A percentile compares a stretch with the other conserved stretches of the same genome.
phyloP scores from a whole-genome alignment of 2,797 vertebrate genomes.

The Sebastes wilsoni region DNA sequence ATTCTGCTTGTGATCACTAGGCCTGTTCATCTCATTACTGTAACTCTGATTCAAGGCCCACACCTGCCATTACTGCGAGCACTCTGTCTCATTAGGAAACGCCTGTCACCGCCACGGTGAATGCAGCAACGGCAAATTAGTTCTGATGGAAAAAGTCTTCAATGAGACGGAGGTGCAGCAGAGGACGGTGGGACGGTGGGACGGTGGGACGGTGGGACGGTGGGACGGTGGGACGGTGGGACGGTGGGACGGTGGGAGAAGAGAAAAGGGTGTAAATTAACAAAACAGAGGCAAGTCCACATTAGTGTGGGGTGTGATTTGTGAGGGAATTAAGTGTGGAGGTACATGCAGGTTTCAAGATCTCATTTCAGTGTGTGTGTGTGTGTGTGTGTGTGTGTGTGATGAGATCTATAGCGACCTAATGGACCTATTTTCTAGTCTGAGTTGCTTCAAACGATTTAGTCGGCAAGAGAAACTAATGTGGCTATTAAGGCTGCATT shows the following conservation, averaged over 20 bases:
- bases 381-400: constrained; percentile 12
- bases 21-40: constrained; percentile 35
- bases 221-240: background rate
- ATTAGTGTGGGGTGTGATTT: background rate
- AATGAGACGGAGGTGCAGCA: background rate
- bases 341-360: background rate
- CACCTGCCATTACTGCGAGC: constrained; percentile 28
- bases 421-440: constrained; percentile 60
- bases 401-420: constrained; percentile 37
- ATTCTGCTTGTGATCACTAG: constrained; percentile 42
- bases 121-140: constrained; percentile 29
- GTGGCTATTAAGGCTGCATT: constrained; percentile 57
- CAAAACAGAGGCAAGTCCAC: background rate
- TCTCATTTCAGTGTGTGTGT: background rate
- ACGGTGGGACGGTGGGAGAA: background rate
- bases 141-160: constrained; percentile 19
- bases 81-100: constrained; percentile 38
- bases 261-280: background rate
- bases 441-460: constrained; percentile 41
- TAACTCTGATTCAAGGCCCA: constrained; percentile 25
- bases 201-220: background rate
- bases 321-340: background rate
- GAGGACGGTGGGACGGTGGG: background rate
- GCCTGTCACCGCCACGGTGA: background rate
- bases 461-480: constrained; percentile 38